Evolutionary conservation across 2,797 vertebrate species (phyloP), one percentile per base, ranked within the genome.

Genomic region (Anguilla megastoma): DNA sequence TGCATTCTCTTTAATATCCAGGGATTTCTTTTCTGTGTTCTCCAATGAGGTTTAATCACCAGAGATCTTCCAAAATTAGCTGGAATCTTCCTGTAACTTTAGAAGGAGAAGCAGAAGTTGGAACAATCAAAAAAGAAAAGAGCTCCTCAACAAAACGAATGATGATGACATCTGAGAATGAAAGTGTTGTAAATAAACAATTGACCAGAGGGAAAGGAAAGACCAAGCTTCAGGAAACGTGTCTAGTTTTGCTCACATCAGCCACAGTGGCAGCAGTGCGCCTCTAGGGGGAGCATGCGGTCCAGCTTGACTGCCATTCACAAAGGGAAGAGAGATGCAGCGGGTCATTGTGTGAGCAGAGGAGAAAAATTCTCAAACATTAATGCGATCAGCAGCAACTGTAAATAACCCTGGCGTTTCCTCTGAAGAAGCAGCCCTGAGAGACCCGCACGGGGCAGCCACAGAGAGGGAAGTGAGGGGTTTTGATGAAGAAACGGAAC

Each of bases 221-320:
- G 10, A 10, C 10, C 71, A 76, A 76, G 71, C 71, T 10, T 27
- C 63, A 45, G 16, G 33, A 79, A 36, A 45, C 36, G 36, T 6
- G 12, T 41, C 36, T 45, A 4, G 74, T 79, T 79, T 36, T 16
- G 6, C 36, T 79, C 33, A 45, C 33, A 45, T 48, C 58, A 41
- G 27, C 18, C 84, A 90, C 69, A 91, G 87, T 91, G 88, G 48
- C 69, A 0, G 0, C 1, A 0, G 12, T 33, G 5, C 63, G 88
- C 92, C 94, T 93, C 92, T 90, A 91, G 94, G 91, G 92, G 93
- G 94, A 87, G 90, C 90, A 90, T 93, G 88, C 74, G 86, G 85
- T 89, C 90, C 89, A 92, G 89, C 52, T 88, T 88, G 88, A 58
- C 74, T 74, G 2, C 45, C 36, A 60, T 41, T 5, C 54, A 18